Base-by-base conservation (phyloP, 2,797 vertebrate species). In the Cyprinella venusta region DNA sequence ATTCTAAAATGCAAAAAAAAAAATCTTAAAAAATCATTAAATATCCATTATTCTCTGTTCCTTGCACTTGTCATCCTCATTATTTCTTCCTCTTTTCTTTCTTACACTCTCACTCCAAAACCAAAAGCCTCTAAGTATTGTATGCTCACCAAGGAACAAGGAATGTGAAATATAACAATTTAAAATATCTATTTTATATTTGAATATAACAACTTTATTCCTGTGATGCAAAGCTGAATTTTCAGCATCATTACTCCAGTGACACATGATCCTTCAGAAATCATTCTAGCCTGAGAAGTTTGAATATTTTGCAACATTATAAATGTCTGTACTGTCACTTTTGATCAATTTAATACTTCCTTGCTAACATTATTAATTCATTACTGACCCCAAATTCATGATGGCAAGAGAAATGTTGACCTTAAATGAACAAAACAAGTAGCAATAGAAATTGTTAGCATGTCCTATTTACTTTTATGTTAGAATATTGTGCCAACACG, bases 41-140 rank as follows among this genome's bases (percentile, higher is more conserved):
- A 74, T 74, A 52, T 50, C 69, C 69, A 74, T 64, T 81, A 74
- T 52, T 52, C 42, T 64, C 26, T 64, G 56, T 81, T 64, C 13
- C 26, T 63, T 33, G 5, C 21, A 45, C 56, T 81, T 72, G 79
- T 63, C 54, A 61, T 56, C 1, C 56, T 76, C 16, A 8, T 36
- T 3, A 15, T 38, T 38, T n/a, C 52, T 56, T 75, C 21, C 19
- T 24, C 33, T 56, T n/a, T 33, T 33, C 68, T 50, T 52, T 69
- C n/a, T 59, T 30, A 30, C 18, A 21, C n/a, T 42, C 24, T 30
- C 18, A 5, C 18, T 40, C 40, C 19, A 24, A 75, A 40, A 76
- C 15, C 30, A 33, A 33, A 33, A 33, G 30, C 38, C 16, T 59
- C 4, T 24, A 59, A 50, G 26, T 52, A 5, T 72, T 52, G 38